Evolutionary conservation across 1,140 invertebrate species (phyloP).

Genomic region (Bombus superbus): DNA sequence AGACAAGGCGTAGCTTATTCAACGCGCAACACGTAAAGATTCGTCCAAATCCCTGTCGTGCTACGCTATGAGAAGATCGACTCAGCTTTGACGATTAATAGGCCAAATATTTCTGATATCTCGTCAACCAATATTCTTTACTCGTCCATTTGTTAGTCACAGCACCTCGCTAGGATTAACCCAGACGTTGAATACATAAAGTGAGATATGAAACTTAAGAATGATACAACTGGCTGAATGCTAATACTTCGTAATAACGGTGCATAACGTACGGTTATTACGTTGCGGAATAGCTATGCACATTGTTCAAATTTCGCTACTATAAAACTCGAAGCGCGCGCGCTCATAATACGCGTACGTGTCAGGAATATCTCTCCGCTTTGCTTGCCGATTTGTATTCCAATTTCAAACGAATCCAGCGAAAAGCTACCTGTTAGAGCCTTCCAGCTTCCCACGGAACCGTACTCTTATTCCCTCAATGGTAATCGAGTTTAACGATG

Average conservation of each 20-base stretch:
- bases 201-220: conserved; percentile 22
- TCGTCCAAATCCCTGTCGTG: too few species aligned
- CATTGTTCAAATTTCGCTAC: conserved; percentile 52
- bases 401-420: conserved; percentile 52
- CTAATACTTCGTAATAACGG: conserved; percentile 46
- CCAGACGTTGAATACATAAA: not conserved
- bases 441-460: not conserved
- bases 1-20: too few species aligned
- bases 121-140: not conserved
- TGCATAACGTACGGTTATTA: conserved; percentile 45
- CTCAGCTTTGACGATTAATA: too few species aligned
- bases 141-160: not conserved
- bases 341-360: conserved; percentile 40
- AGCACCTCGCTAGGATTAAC: not conserved
- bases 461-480: conserved; percentile 25
- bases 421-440: conserved; percentile 49
- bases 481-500: conserved; percentile 49
- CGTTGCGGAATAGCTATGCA: not conserved
- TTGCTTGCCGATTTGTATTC: conserved; percentile 45
- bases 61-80: too few species aligned
- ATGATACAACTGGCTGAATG: conserved; percentile 30
- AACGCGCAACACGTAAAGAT: too few species aligned
- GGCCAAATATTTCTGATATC: not conserved
- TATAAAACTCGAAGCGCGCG: conserved; percentile 33
- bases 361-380: conserved; percentile 17